Base-by-base conservation (phyloP, 2,888 invertebrate genomes). In the Vandiemenella viatica region DNA sequence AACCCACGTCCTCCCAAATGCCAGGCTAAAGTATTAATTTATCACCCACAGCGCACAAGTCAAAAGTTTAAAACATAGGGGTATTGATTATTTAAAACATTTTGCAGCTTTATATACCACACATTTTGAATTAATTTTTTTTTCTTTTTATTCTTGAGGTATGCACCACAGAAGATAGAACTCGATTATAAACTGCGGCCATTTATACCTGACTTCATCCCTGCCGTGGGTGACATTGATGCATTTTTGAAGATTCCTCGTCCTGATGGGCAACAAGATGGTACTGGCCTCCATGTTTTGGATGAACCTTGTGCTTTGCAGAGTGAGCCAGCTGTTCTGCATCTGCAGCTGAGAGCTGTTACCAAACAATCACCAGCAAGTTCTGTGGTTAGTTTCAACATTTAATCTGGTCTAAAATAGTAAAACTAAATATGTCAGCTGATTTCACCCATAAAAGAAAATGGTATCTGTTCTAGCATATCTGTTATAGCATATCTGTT, bases 171-270 rank as follows among this genome's bases (percentile, higher is more conserved):
- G 67, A 82, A 81, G 59, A 83, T 92, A 48, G 90, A 91, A 57
- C 74, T 93, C 40, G 90, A 90, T 46, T 84, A 86, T 64, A 87
- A 87, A 61, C 72, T 97, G 61, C 83, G 87, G 60, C 93, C 96
- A 0, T 97, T 97, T 64, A 80, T 96, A 48, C 93, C 96, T 1
- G 97, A 98, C 61, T 97, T 83, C 68, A 86, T 97, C 58, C 97
- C 98, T 7, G 91, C 95, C 0, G 95, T 98, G 43, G 98, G 98
- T 1, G 97, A 98, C 66, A 93, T 96, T 57, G 98, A 99, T 68
- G 93, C 95, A 3, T 96, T 98, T 68, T 76, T 99, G 37, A 98
- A 97, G 72, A 86, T 95, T 1, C 71, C 76, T 42, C 77, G 91
- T 18, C 96, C 96, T 0, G 83, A 88, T 57, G 72, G 67, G 3